Conservation (phyloP, 1,140 invertebrate genomes). For the Thaumetopoea pityocampa region DNA sequence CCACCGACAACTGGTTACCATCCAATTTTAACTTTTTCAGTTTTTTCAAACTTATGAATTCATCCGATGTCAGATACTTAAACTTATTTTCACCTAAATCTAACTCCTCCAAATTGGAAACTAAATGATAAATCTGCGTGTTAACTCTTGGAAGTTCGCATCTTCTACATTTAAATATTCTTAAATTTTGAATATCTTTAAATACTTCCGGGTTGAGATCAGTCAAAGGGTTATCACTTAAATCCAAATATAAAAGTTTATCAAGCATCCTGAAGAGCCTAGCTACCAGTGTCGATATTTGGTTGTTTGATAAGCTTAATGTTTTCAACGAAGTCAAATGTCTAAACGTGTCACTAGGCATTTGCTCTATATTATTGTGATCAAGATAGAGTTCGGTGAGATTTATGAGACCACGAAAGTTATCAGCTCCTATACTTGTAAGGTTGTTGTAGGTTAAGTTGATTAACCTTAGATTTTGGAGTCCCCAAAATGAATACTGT, state of each 20-base stretch:
- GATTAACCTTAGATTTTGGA: conserved; percentile 80
- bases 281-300: conserved; percentile 81
- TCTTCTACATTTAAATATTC: conserved; percentile 81
- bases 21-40: conserved; percentile 83
- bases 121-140: conserved; percentile 84
- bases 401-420: conserved; percentile 86
- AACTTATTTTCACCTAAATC: conserved; percentile 88
- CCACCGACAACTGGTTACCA: conserved; percentile 85
- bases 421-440: conserved; percentile 84
- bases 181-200: conserved; percentile 84
- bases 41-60: conserved; percentile 82
- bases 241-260: conserved; percentile 82
- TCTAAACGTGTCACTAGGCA: conserved; percentile 85
- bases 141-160: conserved; percentile 85
- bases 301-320: conserved; percentile 83
- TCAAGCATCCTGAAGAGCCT: conserved; percentile 81
- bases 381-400: conserved; percentile 90
- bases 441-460: conserved; percentile 88
- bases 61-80: conserved; percentile 84
- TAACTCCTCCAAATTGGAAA: conserved; percentile 81
- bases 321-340: conserved; percentile 80
- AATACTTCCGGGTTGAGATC: conserved; percentile 86
- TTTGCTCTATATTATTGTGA: conserved; percentile 85
- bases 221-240: conserved; percentile 84
- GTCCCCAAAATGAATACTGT: conserved; percentile 85